Base-by-base conservation (phyloP, 2,113 vertebrate species). In the Microcebus murinus region DNA sequence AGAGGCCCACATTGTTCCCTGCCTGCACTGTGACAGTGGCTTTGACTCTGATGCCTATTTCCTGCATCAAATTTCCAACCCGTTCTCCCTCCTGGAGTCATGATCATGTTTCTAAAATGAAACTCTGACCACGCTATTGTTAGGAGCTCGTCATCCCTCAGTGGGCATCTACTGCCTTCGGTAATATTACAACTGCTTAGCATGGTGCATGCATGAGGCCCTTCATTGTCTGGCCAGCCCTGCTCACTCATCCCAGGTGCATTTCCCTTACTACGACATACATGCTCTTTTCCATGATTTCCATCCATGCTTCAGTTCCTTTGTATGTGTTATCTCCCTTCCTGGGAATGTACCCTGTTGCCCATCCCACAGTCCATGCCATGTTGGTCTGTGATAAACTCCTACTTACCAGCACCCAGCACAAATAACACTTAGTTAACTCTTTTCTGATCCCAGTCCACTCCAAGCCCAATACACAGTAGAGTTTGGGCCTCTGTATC, bases 131-230 rank as follows among this genome's bases (percentile, higher is more conserved):
- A 4, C 0, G 10, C 48, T n/a, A 31, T 25, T 55, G 3, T 34
- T 87, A 45, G 7, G 57, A 36, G 9, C 3, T 80, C 18, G 6
- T 29, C 73, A 36, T 34, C 20, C 73, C 27, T 71, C 13, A n/a
- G n/a, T 12, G 21, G 65, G 15, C 18, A 52, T 27, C 25, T 29
- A 39, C 27, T 42, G 29, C n/a, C 25, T 80, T 55, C 11, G 15
- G 79, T 25, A 42, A 34, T 20, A 45, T 42, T 63, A 34, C 18
- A 71, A 9, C 68, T 65, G 45, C 83, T 67, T 15, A 89, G 52
- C 34, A 34, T 3, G 48, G 25, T 27, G 18, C 1, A 0, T 3
- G n/a, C 4, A 0, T 1, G 31, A 88, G n/a, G 77, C 27, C 20
- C 42, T 52, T 81, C 6, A 13, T 4, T 2, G 1, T 34, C 52